Base-by-base conservation (phyloP, 2,113 vertebrate genomes). In the Sula dactylatra region DNA sequence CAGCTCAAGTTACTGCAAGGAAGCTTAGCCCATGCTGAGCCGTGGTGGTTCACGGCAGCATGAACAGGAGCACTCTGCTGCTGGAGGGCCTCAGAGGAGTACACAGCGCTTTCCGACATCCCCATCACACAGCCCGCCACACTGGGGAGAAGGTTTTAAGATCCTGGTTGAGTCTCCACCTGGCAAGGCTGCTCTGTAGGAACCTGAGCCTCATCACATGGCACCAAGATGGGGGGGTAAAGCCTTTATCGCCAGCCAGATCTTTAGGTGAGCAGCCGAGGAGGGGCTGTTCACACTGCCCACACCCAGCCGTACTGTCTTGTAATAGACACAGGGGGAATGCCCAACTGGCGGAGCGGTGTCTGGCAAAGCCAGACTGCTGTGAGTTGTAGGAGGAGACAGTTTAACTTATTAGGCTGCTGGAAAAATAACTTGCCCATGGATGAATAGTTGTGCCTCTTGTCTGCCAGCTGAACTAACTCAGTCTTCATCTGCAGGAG, bases 1-100 rank as follows among this genome's bases (percentile, higher is more conserved):
- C n/a, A 78, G 55, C 56, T 54, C 0, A 0, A 79, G 36, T 25
- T 70, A 45, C 29, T 73, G 32, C 18, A 16, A 27, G n/a, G 55
- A 40, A 34, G 34, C 11, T 36, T 45, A 59, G 25, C n/a, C 52
- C 17, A 11, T 34, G n/a, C 40, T 79, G 71, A 86, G 40, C 44
- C 0, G 0, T 40, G 72, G 59, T 59, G 14, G 44, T 24, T 67
- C 36, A 65, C 34, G 32, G 36, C 50, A 87, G 69, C 26, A 71
- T 0, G 0, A 70, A 31, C 0, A 1, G 26, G 24, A 36, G 47
- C 7, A 18, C 44, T 58, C 9, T 1, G 14, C 29, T 74, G 66
- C 77, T 95, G 45, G 62, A 62, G 24, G 61, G 21, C 10, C 36
- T 61, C 67, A 45, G n/a, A 81, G 47, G 29, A 49, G 34, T 54